A percentile compares a stretch with the other conserved stretches of the same genome.
Conservation (phyloP, 2,888 invertebrate species). For the Drymonia ruficornis region DNA sequence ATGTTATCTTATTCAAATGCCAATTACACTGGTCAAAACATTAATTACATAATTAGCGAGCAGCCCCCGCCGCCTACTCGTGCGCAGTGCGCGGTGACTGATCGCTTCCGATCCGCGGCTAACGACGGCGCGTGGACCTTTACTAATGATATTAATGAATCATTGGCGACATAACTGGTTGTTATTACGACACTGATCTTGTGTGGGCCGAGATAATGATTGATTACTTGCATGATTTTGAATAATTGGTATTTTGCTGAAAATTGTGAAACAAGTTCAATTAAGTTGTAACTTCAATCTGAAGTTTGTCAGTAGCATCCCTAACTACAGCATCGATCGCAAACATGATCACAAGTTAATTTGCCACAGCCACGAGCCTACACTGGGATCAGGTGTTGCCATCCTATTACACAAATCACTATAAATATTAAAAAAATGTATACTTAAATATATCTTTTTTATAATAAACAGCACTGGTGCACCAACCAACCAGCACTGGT, state of each 20-base stretch:
- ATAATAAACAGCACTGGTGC: too few relatives aligned
- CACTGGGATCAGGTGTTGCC: not conserved
- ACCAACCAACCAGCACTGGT: too few relatives aligned
- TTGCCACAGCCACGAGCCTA: slow-evolving; percentile 26
- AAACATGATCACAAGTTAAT: slow-evolving; percentile 41
- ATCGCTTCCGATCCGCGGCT: slow-evolving; percentile 38
- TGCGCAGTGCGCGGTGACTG: slow-evolving; percentile 26
- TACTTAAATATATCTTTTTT: too few relatives aligned
- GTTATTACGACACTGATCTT: slow-evolving; percentile 16
- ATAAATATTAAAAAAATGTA: not conserved
- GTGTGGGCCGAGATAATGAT: not conserved
- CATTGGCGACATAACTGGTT: slow-evolving; percentile 17
- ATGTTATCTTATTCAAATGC: too few relatives aligned
- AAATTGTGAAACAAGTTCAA: too few relatives aligned
- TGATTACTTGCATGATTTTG: too few relatives aligned
- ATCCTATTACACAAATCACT: not conserved
- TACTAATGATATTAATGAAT: slow-evolving; percentile 10
- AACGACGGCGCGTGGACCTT: slow-evolving; percentile 1
- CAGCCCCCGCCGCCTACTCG: slow-evolving; percentile 28
- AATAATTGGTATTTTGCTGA: too few relatives aligned
- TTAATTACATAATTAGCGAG: slow-evolving; percentile 20
- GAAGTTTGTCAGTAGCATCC: slow-evolving; percentile 11
- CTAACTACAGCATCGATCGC: slow-evolving; percentile 33
- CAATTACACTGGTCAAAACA: not conserved
- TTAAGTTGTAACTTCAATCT: too few relatives aligned